Evolutionary conservation across 1,140 invertebrate species (phyloP).

Genomic region (Rhyzopertha dominica): DNA sequence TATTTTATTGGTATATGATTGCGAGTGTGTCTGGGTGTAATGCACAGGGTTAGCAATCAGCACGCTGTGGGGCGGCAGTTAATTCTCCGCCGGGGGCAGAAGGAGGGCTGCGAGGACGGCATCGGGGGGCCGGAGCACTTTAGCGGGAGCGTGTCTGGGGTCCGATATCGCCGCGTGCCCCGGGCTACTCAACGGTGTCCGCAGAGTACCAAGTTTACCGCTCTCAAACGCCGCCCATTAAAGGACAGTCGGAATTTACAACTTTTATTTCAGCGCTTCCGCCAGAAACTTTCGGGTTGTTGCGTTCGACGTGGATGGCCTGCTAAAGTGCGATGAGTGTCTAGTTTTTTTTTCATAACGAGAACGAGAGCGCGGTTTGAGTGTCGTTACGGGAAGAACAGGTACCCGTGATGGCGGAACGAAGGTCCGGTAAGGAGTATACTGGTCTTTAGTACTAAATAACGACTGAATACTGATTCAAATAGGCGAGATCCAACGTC

Average conservation of each 20-base stretch:
- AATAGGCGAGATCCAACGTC: too few relatives aligned
- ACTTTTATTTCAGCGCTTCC: slow-evolving; percentile 14
- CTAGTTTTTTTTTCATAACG: too few relatives aligned
- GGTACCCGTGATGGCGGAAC: too few relatives aligned
- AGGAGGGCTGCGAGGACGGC: too few relatives aligned
- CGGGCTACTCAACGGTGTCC: slow-evolving; percentile 13
- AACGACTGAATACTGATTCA: too few relatives aligned
- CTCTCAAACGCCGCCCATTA: slow-evolving; percentile 12
- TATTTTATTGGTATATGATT: slow-evolving; percentile 26
- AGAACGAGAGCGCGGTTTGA: too few relatives aligned
- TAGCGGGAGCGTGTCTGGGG: slow-evolving; percentile 24
- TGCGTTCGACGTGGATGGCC: too few relatives aligned
- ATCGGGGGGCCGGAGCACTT: slow-evolving; percentile 17
- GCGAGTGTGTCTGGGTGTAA: slow-evolving; percentile 19
- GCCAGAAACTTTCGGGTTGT: too few relatives aligned
- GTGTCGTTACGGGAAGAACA: too few relatives aligned
- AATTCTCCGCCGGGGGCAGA: slow-evolving; percentile 18
- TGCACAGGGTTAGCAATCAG: slow-evolving; percentile 18
- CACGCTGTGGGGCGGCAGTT: slow-evolving; percentile 13
- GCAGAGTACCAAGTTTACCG: slow-evolving; percentile 22
- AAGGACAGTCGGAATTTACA: slow-evolving; percentile 10
- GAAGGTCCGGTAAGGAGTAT: too few relatives aligned
- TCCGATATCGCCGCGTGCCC: slow-evolving; percentile 24
- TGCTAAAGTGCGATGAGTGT: too few relatives aligned
- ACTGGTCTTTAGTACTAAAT: too few relatives aligned